Evolutionary conservation across 2,888 invertebrate species (phyloP), one percentile per base, ranked within the genome.

Genomic region (Omphaloscelis lunosa): DNA sequence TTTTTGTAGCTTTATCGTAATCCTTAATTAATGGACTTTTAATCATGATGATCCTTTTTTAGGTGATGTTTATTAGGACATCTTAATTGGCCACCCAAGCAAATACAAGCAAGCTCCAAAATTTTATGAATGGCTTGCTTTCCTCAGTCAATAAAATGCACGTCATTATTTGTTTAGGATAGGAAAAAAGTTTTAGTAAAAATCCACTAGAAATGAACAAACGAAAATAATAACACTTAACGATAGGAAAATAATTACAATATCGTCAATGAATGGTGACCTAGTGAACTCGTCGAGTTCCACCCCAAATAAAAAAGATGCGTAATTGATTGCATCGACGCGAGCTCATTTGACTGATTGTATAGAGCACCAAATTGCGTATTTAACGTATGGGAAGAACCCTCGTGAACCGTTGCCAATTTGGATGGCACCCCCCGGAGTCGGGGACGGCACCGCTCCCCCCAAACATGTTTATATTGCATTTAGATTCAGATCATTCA

Each of bases 301-400:
- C 88, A 90, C 91, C 92, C 92, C 89, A 89, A 84, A 90, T 90
- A 93, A 95, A 96, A 96, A 94, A 94, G 91, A 93, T 93, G 92
- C 91, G 94, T 96, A 96, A 96, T 95, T 96, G 95, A 96, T 96
- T 96, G 94, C 94, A 95, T 93, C 93, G 94, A 93, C 91, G 92
- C 93, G 91, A 94, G 93, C 95, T 96, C 96, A 95, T 96, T 96
- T 94, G 92, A 92, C 90, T 95, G 95, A 96, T 96, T 96, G 96
- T 95, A 95, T 93, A 90, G 93, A 92, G 92, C 92, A 93, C 93
- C 91, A 93, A 96, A 96, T 96, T 95, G 95, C 95, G 95, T 96
- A 96, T 95, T 96, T 96, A 96, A 95, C 95, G 95, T 95, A 94
- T 94, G 93, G 95, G 94, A 94, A 94, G 93, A 91, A 93, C 95